phyloP scores from a whole-genome alignment of 2,888 invertebrate species.

The Mycalesis mineus region DNA sequence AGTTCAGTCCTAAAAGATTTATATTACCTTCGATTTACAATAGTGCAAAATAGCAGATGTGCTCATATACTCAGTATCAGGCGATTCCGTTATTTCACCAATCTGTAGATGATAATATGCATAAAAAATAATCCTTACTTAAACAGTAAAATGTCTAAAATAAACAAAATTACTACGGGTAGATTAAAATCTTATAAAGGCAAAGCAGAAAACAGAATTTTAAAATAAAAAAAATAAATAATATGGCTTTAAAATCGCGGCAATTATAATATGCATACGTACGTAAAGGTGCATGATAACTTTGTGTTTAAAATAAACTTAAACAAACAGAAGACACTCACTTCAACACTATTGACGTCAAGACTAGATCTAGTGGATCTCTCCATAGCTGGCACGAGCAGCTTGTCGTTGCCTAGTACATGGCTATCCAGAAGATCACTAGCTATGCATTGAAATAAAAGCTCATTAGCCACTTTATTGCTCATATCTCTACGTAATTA shows the following conservation, averaged over 20 bases:
- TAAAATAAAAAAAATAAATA: no score
- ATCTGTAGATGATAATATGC: conserved; percentile 66
- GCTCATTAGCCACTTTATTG: conserved; percentile 66
- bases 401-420: conserved; percentile 68
- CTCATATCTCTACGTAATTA: conserved; percentile 66
- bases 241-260: background rate
- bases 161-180: no score
- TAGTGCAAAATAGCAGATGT: conserved; percentile 88
- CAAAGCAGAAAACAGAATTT: no score
- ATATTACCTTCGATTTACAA: conserved; percentile 86
- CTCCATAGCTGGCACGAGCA: conserved; percentile 59
- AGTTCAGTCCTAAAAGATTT: background rate
- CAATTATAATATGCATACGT: no score
- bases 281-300: no score
- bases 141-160: no score
- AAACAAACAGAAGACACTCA: conserved; percentile 44
- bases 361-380: conserved; percentile 66
- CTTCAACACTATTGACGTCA: conserved; percentile 71
- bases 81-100: conserved; percentile 83
- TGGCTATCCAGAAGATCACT: conserved; percentile 74
- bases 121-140: background rate
- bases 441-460: conserved; percentile 65
- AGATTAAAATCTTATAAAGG: no score
- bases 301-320: no score
- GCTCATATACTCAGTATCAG: conserved; percentile 82